Evolutionary conservation across 2,797 vertebrate species (phyloP).

Genomic region (Erpetoichthys calabaricus): DNA sequence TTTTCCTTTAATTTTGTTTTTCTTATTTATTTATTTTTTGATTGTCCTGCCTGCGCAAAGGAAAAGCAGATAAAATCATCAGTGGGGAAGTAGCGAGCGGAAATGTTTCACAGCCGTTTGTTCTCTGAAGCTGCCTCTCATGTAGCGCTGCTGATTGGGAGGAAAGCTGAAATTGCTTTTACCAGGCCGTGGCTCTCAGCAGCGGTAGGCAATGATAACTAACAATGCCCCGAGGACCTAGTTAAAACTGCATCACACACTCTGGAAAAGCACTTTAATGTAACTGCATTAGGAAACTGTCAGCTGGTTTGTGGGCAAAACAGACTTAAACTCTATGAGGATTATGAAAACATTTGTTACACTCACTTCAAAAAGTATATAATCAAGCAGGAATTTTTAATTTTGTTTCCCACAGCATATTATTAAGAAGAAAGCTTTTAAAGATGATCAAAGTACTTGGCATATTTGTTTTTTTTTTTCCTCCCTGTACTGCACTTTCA

Average conservation of each 20-base stretch:
- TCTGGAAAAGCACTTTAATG: slow-evolving; percentile 77
- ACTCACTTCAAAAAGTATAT: slow-evolving; percentile 40
- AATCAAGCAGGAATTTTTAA: slow-evolving; percentile 46
- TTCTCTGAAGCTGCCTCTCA: slow-evolving; percentile 58
- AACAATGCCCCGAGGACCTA: slow-evolving; percentile 86
- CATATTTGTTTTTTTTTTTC: slow-evolving; percentile 13
- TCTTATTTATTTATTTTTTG: slow-evolving; percentile 24
- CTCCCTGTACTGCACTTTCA: slow-evolving; percentile 27
- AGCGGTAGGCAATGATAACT: slow-evolving; percentile 83
- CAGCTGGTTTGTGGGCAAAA: slow-evolving; percentile 61
- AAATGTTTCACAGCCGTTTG: slow-evolving; percentile 35
- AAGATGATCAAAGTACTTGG: slow-evolving; percentile 27
- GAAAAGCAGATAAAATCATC: slow-evolving; percentile 53
- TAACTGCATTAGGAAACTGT: slow-evolving; percentile 77
- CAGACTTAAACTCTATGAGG: slow-evolving; percentile 39
- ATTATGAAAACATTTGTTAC: slow-evolving; percentile 68
- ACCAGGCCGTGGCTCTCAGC: slow-evolving; percentile 45
- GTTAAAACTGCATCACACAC: slow-evolving; percentile 75
- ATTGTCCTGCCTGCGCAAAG: slow-evolving; percentile 40
- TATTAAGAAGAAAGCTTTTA: slow-evolving; percentile 28
- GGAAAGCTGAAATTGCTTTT: slow-evolving; percentile 68
- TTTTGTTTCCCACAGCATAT: slow-evolving; percentile 43
- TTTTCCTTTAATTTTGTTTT: too few relatives aligned
- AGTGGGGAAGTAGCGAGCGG: slow-evolving; percentile 36
- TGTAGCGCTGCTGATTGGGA: slow-evolving; percentile 62